Evolutionary conservation across 2,113 vertebrate species (phyloP).

Genomic region (Dolichotis patagonum): DNA sequence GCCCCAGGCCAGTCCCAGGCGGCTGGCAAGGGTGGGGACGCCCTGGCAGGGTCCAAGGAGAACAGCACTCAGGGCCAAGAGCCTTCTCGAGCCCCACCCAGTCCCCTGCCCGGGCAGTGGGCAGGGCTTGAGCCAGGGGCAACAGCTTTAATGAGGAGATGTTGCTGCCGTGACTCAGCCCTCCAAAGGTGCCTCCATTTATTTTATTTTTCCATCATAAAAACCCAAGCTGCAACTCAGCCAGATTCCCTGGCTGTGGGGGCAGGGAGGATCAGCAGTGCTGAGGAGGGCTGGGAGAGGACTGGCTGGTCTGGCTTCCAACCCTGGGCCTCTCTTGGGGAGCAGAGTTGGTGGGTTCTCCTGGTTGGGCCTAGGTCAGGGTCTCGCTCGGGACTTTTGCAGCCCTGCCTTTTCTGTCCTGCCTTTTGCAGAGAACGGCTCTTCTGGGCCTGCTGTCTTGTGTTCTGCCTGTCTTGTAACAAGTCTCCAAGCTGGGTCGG

Average conservation of each 20-base stretch:
- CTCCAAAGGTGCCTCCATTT: conserved; percentile 86
- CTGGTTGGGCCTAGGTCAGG: background rate
- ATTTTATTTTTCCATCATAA: conserved; percentile 89
- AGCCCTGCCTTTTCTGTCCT: background rate
- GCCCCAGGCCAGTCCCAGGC: background rate
- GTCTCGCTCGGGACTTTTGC: background rate
- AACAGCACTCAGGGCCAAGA: conserved; percentile 43
- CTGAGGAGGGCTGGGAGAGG: background rate
- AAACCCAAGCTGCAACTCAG: conserved; percentile 83
- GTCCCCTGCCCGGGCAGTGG: conserved; percentile 69
- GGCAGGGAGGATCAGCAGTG: background rate
- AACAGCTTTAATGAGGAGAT: conserved; percentile 87
- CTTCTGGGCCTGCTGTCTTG: background rate
- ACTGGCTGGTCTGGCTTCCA: background rate
- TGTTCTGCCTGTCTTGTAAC: background rate
- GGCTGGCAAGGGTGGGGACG: background rate
- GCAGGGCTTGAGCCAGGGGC: conserved; percentile 83
- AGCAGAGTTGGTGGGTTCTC: background rate
- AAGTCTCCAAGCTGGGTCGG: background rate
- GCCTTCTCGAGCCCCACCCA: conserved; percentile 62
- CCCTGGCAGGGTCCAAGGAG: background rate
- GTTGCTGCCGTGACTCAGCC: conserved; percentile 86
- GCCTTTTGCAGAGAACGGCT: background rate
- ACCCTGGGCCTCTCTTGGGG: background rate
- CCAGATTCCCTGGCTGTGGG: conserved; percentile 73